Evolutionary conservation across 2,113 vertebrate species (phyloP).

Genomic region (Psammodynastes pulverulentus): DNA sequence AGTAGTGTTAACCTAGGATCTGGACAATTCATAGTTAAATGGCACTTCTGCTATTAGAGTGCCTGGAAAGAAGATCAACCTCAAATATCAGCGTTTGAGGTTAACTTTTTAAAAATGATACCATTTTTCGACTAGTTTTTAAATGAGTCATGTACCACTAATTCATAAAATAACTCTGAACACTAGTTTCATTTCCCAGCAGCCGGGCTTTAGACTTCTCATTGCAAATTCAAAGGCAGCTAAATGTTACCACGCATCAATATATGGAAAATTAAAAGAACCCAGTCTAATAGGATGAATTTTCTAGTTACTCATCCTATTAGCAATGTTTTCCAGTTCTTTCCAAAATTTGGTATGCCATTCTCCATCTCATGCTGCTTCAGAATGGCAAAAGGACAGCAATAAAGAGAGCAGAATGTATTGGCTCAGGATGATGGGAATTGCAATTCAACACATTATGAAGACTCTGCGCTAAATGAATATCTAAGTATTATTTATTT

Average conservation of each 20-base stretch:
- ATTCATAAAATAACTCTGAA: neutral
- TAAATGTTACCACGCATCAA: neutral
- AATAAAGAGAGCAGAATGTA: neutral
- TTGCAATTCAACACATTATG: neutral
- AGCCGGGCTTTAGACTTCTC: conserved; percentile 9
- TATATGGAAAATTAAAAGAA: neutral
- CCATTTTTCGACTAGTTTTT: neutral
- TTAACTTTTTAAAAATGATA: neutral
- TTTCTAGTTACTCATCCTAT: neutral
- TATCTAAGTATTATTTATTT: neutral
- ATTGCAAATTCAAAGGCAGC: neutral
- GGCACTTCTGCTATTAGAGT: neutral
- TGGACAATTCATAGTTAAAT: neutral
- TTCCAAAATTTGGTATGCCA: neutral
- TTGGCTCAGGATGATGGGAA: neutral
- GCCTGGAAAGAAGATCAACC: neutral
- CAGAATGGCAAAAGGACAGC: too few relatives aligned
- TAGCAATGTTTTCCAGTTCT: neutral
- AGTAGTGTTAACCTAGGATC: neutral
- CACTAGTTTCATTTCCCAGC: neutral
- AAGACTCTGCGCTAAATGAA: neutral
- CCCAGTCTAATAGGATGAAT: neutral
- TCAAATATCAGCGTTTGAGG: neutral
- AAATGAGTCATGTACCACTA: neutral
- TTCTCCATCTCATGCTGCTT: neutral